These are phyloP conservation scores for Polymixis lichenea DNA, from an alignment of 2,888 invertebrate genomes.

Conservation along the genomic window DNA sequence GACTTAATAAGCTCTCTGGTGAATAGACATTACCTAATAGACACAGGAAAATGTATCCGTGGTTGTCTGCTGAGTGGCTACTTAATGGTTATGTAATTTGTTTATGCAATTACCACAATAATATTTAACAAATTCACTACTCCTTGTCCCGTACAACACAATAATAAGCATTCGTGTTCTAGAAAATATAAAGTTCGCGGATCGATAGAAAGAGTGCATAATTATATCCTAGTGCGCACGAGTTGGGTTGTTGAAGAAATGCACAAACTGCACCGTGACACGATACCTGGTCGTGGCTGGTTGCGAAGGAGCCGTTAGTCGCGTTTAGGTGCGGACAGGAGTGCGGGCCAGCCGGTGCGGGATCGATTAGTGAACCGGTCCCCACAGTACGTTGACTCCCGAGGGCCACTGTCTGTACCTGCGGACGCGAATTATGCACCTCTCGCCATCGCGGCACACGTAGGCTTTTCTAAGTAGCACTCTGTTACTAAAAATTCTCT, in stretches of 20 bases:
- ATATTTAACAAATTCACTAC: constrained; percentile 12
- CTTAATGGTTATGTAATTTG: constrained; percentile 44
- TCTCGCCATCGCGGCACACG: constrained; percentile 73
- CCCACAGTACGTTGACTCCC: constrained; percentile 87
- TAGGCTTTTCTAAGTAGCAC: constrained; percentile 24
- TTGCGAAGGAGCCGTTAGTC: constrained; percentile 86
- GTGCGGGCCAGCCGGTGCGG: constrained; percentile 83
- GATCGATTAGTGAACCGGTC: constrained; percentile 90
- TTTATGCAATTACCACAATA: constrained; percentile 22
- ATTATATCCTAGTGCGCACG: constrained; percentile 24
- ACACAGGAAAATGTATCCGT: constrained; percentile 69
- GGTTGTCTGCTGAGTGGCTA: constrained; percentile 39
- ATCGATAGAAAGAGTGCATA: constrained; percentile 24
- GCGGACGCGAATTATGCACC: constrained; percentile 82
- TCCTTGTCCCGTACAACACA: not conserved
- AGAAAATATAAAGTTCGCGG: constrained; percentile 1
- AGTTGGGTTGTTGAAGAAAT: constrained; percentile 43
- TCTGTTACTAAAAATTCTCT: constrained; percentile 4
- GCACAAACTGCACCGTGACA: constrained; percentile 61
- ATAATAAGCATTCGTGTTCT: not conserved
- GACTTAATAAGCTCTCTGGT: constrained; percentile 71
- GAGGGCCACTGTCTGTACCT: constrained; percentile 81
- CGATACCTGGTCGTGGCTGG: constrained; percentile 74
- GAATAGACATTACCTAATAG: constrained; percentile 69
- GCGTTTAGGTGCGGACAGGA: constrained; percentile 87